Evolutionary conservation across 1,140 invertebrate species (phyloP), one percentile per base, ranked within the genome.

Genomic region (Achroia grisella): DNA sequence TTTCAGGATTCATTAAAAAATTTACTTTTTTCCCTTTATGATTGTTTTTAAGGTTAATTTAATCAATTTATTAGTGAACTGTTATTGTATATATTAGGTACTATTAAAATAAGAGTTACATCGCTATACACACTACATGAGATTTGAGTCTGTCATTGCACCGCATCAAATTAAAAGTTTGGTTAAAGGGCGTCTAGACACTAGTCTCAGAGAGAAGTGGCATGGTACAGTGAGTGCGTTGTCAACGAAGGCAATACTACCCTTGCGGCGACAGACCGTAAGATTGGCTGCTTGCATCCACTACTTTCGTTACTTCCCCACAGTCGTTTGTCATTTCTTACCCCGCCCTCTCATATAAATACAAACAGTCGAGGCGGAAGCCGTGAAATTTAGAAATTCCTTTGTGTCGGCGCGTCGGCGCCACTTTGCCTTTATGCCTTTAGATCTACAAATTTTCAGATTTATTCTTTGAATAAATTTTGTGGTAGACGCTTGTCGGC

Each of bases 391-490:
- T 82, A 78, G 76, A 79, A 85, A 84, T 82, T 76, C 81, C 81
- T 85, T 85, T 85, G 81, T 85, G 78, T 73, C 67, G 70, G 63
- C 69, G 70, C 71, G 67, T 81, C 71, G 70, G 67, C 75, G 71
- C 73, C 78, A 75, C 71, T 82, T 82, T 73, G 66, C 71, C 64
- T 81, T 73, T 74, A 83, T 77, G 74, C 74, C 77, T 80, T 84
- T 71, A 81, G 72, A 85, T 85, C 76, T 82, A 85, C 78, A 85
- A 85, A 82, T 85, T 85, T 85, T 85, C 73, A 85, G 81, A 85
- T 85, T 85, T 85, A 85, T 85, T 85, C 81, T 81, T 82, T 82
- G 81, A 82, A 85, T 85, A 85, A 80, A 83, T 80, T 85, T 82
- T 71, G 77, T 66, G 81, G 78, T 85, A 71, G 73, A 77, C 71